These are phyloP conservation scores for Apaloderma vittatum DNA, from an alignment of 2,113 vertebrate genomes.

Conservation along the genomic window DNA sequence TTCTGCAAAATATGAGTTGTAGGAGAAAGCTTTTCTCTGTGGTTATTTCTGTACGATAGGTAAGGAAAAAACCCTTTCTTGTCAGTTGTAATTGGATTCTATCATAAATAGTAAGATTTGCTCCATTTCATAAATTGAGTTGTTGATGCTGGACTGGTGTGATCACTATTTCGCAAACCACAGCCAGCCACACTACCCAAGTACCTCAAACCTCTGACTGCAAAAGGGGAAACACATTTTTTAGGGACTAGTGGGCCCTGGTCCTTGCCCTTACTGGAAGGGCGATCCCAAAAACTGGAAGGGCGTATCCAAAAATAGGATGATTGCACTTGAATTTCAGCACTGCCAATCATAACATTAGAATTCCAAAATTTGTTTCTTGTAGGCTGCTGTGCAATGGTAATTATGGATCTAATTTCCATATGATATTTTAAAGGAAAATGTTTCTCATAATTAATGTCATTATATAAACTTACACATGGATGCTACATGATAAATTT, in stretches of 20 bases:
- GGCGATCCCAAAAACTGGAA: background rate
- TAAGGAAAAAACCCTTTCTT: background rate
- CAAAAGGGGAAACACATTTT: background rate
- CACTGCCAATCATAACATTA: background rate
- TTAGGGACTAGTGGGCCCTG: background rate
- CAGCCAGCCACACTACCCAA: background rate
- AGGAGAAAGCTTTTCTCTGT: background rate
- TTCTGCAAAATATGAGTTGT: background rate
- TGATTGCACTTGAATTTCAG: background rate
- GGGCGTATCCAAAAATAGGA: background rate
- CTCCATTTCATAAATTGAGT: background rate
- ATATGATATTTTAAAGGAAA: background rate
- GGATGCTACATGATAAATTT: background rate
- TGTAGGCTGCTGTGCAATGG: background rate
- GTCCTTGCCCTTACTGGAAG: background rate
- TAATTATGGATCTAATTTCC: background rate
- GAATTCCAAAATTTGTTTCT: background rate
- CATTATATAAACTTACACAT: background rate
- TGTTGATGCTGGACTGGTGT: background rate
- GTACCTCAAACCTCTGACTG: background rate
- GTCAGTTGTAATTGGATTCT: background rate
- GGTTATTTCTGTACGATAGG: background rate
- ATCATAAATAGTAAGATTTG: background rate
- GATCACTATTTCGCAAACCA: background rate
- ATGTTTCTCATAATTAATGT: background rate